Conservation (phyloP, 2,888 invertebrate species). For the Eupithecia subumbrata region DNA sequence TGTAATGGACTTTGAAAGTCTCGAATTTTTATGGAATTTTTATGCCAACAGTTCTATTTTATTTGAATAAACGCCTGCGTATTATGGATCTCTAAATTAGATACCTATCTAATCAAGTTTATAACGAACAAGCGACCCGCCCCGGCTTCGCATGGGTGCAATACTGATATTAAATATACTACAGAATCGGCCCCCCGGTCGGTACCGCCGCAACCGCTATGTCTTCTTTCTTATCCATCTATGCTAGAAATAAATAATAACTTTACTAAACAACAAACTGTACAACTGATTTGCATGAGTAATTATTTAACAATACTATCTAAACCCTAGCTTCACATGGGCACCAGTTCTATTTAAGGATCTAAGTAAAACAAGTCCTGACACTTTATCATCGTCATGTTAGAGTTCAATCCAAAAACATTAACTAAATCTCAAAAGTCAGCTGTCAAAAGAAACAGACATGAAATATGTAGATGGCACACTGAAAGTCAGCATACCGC, state of each 20-base stretch:
- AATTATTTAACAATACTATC: not conserved
- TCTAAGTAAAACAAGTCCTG: not conserved
- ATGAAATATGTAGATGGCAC: not conserved
- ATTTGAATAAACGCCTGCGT: slow-evolving; percentile 26
- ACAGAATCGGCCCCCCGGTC: no score
- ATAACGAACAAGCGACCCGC: not conserved
- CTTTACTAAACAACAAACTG: not conserved
- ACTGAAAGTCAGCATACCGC: not conserved
- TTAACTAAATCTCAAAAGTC: not conserved
- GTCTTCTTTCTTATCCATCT: no score
- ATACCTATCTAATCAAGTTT: not conserved
- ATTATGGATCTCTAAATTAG: slow-evolving; percentile 11
- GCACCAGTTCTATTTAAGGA: not conserved
- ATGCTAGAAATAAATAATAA: not conserved
- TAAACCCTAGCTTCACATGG: no score
- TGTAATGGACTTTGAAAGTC: slow-evolving; percentile 40
- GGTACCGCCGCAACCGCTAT: no score
- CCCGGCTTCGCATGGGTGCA: no score
- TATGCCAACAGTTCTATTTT: slow-evolving; percentile 23
- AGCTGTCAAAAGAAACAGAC: not conserved
- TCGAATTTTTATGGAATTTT: slow-evolving; percentile 37
- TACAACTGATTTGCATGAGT: no score
- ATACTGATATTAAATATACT: no score
- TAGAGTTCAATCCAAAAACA: no score
- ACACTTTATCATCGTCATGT: no score